Evolutionary conservation across 1,140 invertebrate species (phyloP).

Genomic region (Capitella teleta): DNA sequence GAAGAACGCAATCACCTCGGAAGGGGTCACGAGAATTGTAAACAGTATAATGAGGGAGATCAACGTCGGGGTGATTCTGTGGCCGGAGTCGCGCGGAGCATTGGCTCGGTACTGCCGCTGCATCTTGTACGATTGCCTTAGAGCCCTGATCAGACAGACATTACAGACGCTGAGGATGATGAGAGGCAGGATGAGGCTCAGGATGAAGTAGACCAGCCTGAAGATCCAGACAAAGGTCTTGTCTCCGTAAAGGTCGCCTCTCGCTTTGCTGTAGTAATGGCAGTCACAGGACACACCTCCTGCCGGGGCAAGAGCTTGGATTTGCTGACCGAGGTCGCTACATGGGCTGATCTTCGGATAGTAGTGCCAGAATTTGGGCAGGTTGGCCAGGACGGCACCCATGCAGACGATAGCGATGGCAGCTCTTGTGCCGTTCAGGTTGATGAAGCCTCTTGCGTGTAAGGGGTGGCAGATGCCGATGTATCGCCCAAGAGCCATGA

Average conservation of each 20-base stretch:
- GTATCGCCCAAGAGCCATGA: conserved; percentile 36
- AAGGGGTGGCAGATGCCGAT: conserved; percentile 39
- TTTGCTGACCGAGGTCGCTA: not conserved
- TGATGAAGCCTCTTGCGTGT: conserved; percentile 29
- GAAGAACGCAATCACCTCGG: conserved; percentile 32
- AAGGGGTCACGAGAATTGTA: conserved; percentile 34
- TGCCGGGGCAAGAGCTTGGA: too few species aligned
- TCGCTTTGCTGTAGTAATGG: not conserved
- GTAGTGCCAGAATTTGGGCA: conserved; percentile 33
- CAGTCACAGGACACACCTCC: not conserved
- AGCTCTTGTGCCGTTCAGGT: conserved; percentile 23
- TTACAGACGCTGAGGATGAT: conserved; percentile 32
- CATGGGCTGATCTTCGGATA: conserved; percentile 18
- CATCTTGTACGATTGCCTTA: conserved; percentile 4
- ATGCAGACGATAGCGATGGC: conserved; percentile 28
- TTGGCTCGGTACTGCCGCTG: conserved; percentile 12
- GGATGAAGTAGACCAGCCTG: conserved; percentile 26
- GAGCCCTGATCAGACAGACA: conserved; percentile 25
- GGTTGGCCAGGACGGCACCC: conserved; percentile 27
- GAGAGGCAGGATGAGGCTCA: conserved; percentile 31
- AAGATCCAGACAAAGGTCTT: conserved; percentile 19
- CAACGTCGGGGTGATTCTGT: conserved; percentile 36
- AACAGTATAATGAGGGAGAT: conserved; percentile 35
- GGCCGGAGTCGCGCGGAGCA: conserved; percentile 9
- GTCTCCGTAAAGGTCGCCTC: not conserved